phyloP scores from a whole-genome alignment of 2,797 vertebrate species.

The Acanthiza pusilla region DNA sequence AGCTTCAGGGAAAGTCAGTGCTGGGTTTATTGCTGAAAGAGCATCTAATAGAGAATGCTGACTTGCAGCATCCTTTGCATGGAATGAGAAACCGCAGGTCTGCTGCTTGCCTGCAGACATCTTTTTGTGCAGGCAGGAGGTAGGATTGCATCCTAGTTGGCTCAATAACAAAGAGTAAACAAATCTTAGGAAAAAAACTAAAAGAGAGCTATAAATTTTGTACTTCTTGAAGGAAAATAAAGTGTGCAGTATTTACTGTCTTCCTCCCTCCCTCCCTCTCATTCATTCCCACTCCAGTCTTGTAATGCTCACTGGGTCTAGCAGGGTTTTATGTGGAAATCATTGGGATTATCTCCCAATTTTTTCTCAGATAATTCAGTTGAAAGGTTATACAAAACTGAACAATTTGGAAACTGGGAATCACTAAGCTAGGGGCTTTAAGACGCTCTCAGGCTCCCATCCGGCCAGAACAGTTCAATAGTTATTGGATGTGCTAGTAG shows the following conservation, averaged over 20 bases:
- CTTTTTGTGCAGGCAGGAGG: neutral
- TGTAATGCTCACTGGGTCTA: neutral
- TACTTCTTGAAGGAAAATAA: constrained; percentile 1
- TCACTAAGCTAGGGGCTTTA: constrained; percentile 3
- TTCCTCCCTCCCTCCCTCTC: neutral
- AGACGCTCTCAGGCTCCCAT: neutral
- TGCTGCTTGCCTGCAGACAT: neutral
- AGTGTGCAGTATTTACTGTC: constrained; percentile 13
- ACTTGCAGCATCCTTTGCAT: constrained; percentile 11
- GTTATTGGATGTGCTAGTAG: constrained; percentile 62
- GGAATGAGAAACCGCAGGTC: constrained; percentile 8
- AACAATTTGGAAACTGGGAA: constrained; percentile 1
- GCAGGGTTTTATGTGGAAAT: constrained; percentile 52
- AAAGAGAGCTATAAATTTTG: neutral
- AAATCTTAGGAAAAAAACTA: neutral
- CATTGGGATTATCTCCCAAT: constrained; percentile 13
- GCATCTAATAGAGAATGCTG: neutral
- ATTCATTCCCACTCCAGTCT: neutral
- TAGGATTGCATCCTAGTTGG: neutral
- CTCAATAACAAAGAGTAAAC: constrained; percentile 15
- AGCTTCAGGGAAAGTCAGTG: neutral
- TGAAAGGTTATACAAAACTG: constrained; percentile 1
- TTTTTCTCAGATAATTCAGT: constrained; percentile 67
- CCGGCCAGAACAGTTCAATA: constrained; percentile 23
- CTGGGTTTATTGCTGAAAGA: neutral